Conservation (phyloP, 30 jellyfish, hydroid and myxozoan species). For the Aurelia aurita complex sp. Pacific region DNA sequence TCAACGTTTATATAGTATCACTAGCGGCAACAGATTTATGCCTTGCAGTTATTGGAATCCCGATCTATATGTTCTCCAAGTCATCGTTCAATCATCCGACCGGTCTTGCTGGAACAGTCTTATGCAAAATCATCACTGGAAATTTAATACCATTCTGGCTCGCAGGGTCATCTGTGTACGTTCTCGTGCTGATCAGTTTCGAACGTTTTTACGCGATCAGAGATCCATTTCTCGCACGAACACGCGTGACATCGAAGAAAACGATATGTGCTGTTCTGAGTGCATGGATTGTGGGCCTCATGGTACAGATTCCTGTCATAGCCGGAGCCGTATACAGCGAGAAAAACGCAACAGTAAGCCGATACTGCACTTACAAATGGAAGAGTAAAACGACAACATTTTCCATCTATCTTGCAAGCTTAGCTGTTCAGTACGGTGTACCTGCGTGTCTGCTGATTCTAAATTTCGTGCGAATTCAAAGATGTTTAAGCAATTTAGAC, state of each 20-base stretch:
- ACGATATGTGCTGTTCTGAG: conserved; percentile 4
- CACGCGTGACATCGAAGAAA: conserved; percentile 11
- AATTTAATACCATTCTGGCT: conserved; percentile 41
- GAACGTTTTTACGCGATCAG: conserved; percentile 49
- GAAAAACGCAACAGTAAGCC: conserved; percentile 52
- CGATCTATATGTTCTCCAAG: conserved; percentile 42
- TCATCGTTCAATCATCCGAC: conserved; percentile 21
- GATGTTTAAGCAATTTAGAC: conserved; percentile 14
- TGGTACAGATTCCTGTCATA: conserved; percentile 57
- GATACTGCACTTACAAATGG: conserved; percentile 51
- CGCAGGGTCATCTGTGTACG: conserved; percentile 34
- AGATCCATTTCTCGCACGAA: conserved; percentile 44
- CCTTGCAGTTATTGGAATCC: conserved; percentile 48
- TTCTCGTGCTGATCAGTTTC: conserved; percentile 37
- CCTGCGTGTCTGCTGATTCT: conserved; percentile 45
- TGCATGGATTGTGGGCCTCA: conserved; percentile 22
- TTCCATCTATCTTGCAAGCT: conserved; percentile 12
- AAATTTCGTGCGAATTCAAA: conserved; percentile 34
- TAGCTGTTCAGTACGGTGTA: conserved; percentile 35
- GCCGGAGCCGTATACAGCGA: conserved; percentile 50
- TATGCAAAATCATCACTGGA: conserved; percentile 31
- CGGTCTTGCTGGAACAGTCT: conserved; percentile 20
- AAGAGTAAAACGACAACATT: not conserved
- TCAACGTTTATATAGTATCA: conserved; percentile 40
- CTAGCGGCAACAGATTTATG: conserved; percentile 46